phyloP scores from a whole-genome alignment of 2,797 vertebrate genomes.

The Labeo calbasu region DNA sequence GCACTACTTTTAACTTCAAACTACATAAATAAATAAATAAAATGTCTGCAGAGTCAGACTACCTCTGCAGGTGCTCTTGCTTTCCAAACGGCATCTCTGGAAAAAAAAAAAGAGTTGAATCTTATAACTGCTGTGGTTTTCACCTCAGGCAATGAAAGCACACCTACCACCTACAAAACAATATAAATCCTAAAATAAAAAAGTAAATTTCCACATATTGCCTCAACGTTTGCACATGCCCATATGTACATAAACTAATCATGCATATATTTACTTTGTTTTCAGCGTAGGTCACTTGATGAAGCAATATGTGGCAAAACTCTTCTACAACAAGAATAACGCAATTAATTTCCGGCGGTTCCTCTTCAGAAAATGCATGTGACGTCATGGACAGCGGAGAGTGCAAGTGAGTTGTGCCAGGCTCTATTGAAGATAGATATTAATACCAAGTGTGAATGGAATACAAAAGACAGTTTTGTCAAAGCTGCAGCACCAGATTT shows the following conservation, averaged over 20 bases:
- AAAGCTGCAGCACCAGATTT: neutral
- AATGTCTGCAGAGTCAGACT: neutral
- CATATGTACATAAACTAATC: neutral
- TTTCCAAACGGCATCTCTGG: neutral
- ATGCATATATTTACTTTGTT: neutral
- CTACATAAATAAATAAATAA: neutral
- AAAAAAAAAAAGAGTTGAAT: neutral
- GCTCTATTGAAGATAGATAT: neutral
- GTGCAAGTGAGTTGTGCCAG: neutral
- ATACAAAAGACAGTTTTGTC: neutral
- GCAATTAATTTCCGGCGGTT: neutral
- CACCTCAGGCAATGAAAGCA: slow-evolving; percentile 8
- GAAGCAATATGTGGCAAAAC: neutral
- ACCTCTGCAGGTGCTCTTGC: neutral
- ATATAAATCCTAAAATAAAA: neutral
- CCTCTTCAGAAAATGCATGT: neutral
- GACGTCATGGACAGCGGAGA: neutral
- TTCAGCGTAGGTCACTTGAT: neutral
- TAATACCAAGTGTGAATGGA: neutral
- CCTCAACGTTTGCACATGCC: neutral
- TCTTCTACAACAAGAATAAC: neutral
- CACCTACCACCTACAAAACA: neutral
- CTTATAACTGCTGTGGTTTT: neutral
- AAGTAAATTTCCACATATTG: neutral
- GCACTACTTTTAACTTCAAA: neutral